Percentiles rank a stretch among this genome's conserved stretches.
phyloP scores from a whole-genome alignment of 2,113 vertebrate genomes.

The Xiphophorus couchianus region DNA sequence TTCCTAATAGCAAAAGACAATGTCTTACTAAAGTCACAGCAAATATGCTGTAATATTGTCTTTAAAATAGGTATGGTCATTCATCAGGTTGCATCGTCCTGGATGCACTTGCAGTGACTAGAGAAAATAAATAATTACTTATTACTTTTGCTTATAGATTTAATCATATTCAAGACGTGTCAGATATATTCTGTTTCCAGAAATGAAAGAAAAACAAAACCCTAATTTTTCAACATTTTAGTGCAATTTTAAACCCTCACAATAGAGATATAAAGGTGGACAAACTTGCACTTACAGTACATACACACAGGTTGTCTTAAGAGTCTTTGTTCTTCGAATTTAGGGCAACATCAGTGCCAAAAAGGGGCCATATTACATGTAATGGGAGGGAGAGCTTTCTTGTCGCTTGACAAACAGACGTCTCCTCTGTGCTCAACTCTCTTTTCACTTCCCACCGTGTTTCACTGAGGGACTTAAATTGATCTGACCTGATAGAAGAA shows the following conservation, averaged over 20 bases:
- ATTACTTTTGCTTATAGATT: no score
- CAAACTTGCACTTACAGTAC: background rate
- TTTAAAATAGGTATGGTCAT: no score
- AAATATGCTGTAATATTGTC: no score
- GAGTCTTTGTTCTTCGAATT: constrained; percentile 49
- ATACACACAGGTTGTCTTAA: constrained; percentile 7
- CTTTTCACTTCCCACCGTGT: constrained; percentile 34
- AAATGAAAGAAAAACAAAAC: no score
- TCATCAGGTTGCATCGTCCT: no score
- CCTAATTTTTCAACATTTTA: background rate
- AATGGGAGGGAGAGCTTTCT: constrained; percentile 44
- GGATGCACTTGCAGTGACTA: no score
- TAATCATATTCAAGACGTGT: no score
- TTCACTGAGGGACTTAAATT: constrained; percentile 43
- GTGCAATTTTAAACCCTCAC: background rate
- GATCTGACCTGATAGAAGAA: constrained; percentile 42
- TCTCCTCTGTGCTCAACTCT: constrained; percentile 14
- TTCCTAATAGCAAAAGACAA: no score
- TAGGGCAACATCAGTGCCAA: constrained; percentile 48
- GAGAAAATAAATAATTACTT: no score
- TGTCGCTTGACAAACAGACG: constrained; percentile 26
- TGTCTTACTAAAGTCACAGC: no score
- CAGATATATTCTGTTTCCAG: no score
- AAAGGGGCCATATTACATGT: constrained; percentile 50
- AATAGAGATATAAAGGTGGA: background rate